phyloP scores from a whole-genome alignment of 2,113 vertebrate species.

The Mustela nigripes region DNA sequence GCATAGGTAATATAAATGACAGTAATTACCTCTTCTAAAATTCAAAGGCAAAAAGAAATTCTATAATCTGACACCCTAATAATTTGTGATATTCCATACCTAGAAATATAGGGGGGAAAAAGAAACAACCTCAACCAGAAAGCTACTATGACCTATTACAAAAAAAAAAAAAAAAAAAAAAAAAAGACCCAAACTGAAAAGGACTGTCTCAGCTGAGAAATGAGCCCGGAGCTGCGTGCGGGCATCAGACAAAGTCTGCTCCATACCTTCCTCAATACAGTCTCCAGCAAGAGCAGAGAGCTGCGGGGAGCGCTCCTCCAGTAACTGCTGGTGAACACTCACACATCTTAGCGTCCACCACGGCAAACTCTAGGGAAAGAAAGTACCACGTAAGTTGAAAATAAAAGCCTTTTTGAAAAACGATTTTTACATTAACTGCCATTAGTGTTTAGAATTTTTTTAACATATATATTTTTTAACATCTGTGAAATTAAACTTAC shows the following conservation, averaged over 20 bases:
- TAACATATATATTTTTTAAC: background rate
- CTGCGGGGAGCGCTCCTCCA: conserved; percentile 94
- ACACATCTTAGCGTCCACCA: conserved; percentile 96
- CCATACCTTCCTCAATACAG: conserved; percentile 92
- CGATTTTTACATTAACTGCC: background rate
- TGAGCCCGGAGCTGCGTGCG: background rate
- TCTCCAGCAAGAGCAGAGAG: conserved; percentile 89
- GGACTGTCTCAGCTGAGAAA: background rate
- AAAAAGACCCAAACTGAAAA: background rate
- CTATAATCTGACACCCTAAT: background rate
- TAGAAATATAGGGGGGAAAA: background rate
- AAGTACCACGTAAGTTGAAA: background rate
- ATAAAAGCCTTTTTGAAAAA: background rate
- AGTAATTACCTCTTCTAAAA: background rate
- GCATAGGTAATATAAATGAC: background rate
- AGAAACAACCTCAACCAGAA: conserved; percentile 8
- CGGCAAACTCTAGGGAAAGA: conserved; percentile 89
- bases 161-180: too few species aligned
- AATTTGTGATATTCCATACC: background rate
- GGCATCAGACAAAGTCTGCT: background rate
- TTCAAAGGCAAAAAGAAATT: conserved; percentile 5
- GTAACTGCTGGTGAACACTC: conserved; percentile 94
- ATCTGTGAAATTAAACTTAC: background rate
- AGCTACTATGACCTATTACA: background rate
- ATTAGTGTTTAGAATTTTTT: background rate